Evolutionary conservation across 2,113 vertebrate genomes (phyloP), one percentile per base, ranked within the genome.

Genomic region (Sphyrna mokarran): DNA sequence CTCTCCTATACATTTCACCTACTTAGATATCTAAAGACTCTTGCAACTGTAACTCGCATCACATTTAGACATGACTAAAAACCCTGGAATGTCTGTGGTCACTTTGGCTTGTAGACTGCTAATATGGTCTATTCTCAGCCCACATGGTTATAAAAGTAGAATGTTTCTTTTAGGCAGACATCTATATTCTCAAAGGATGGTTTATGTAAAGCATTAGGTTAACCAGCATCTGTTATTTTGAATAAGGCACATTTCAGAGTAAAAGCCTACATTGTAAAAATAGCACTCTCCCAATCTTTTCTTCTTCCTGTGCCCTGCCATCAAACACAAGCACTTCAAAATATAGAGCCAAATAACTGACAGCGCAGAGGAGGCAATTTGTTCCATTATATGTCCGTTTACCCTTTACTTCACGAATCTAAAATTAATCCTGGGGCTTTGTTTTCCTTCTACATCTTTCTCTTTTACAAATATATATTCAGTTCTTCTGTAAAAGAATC

Each of bases 51-150:
- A 18, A 94, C 91, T 94, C 43, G n/a, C 66, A 94, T 94, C 66
- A 69, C 91, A 94, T 69, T 94, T 94, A 94, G 91, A 94, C 91
- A 94, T 94, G 91, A 94, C 91, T 94, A 94, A 94, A 94, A 69
- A 18, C n/a, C 37, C 91, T 69, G 91, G 91, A 94, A 94, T 94
- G 91, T 94, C 91, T 94, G 91, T 94, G 91, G 91, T 94, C 91
- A 94, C 91, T 94, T 94, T n/a, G 23, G 91, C 66, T 69, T 94
- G 91, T 94, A 94, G 20, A 94, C 63, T 94, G 37, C 63, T 43
- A 94, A 94, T 69, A 94, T 43, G 66, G 91, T 94, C 63, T 94
- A 94, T 94, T 94, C 91, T 94, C 91, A 68, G 66, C 66, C 40
- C 91, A 68, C 20, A 94, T 94, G 91, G 63, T 70, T 94, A 94